phyloP scores from a whole-genome alignment of 2,888 invertebrate genomes.

The Terebella lapidaria region DNA sequence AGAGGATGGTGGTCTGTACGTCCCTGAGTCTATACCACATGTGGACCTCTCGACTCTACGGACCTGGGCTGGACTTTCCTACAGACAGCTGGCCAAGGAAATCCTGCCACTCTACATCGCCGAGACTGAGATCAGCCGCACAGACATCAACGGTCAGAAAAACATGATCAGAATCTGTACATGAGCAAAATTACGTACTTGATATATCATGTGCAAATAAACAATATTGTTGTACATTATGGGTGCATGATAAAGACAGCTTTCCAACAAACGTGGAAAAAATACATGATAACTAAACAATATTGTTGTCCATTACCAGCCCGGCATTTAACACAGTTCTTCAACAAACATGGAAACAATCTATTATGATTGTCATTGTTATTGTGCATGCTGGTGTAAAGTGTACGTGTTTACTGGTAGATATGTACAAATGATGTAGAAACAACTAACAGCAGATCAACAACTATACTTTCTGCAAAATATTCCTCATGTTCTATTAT shows the following conservation, averaged over 20 bases:
- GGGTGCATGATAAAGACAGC: not conserved
- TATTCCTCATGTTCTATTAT: not conserved
- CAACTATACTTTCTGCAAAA: not conserved
- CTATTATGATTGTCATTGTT: too few species aligned
- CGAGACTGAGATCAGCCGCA: slow-evolving; percentile 48
- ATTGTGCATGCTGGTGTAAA: too few species aligned
- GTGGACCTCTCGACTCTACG: slow-evolving; percentile 33
- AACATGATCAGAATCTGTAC: slow-evolving; percentile 2
- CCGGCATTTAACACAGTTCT: too few species aligned
- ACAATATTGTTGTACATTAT: not conserved
- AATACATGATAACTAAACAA: too few species aligned
- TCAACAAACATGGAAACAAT: too few species aligned
- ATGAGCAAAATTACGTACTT: not conserved
- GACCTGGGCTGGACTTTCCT: slow-evolving; percentile 46
- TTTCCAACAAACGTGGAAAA: too few species aligned
- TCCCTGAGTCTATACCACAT: slow-evolving; percentile 50
- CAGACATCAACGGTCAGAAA: slow-evolving; percentile 37
- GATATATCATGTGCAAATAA: not conserved
- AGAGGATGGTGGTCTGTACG: slow-evolving; percentile 53
- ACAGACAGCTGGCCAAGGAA: slow-evolving; percentile 47
- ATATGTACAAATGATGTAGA: too few species aligned
- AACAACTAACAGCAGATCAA: too few species aligned
- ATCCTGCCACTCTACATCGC: slow-evolving; percentile 48
- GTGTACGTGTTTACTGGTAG: too few species aligned
- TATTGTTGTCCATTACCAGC: too few species aligned